Base-by-base conservation (phyloP, 2,888 invertebrate genomes). In the Spisula solida region DNA sequence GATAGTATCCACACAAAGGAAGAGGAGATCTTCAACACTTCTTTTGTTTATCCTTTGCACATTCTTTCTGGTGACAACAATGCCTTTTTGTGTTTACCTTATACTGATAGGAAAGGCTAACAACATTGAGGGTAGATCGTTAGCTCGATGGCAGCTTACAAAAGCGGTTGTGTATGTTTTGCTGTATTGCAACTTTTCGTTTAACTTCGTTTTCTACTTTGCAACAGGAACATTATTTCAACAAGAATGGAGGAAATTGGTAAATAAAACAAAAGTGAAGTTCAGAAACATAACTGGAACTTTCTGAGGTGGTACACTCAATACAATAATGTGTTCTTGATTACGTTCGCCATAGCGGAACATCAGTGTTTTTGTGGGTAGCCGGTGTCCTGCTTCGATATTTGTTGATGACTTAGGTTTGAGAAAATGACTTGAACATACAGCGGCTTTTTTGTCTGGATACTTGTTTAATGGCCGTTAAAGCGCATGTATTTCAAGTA, bases 151-250 rank as follows among this genome's bases (percentile, higher is more conserved):
- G 34, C 80, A 81, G 34, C 55, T 89, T 18, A 12, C 31, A 41
- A 12, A 66, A 10, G 78, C 83, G 1, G 18, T 86, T 29, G 66
- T 86, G 2, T 34, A 31, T 6, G 41, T 75, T n/a, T 80, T 89
- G 31, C 16, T 86, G 18, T 89, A 29, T 48, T 34, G 84, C 41
- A 86, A 86, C 48, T 89, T 83, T 78, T 60, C 86, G 1, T 83
- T 84, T 41, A 89, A 86, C 41, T 86, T 89, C 47, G 8, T 89
- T n/a, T 70, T 86, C 47, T 89, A 89, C 51, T 81, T 84, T 56
- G 82, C 60, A 1, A 86, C 75, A 34, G 89, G 89, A 18, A 81
- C 82, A 25, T 48, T 81, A 41, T 89, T 89, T 55, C 86, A 87
- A 41, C 56, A 81, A 31, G 89, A 89, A 75, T 89, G 83, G 85